phyloP scores from a whole-genome alignment of 2,113 vertebrate species.

The Todiramphus saurophagus region DNA sequence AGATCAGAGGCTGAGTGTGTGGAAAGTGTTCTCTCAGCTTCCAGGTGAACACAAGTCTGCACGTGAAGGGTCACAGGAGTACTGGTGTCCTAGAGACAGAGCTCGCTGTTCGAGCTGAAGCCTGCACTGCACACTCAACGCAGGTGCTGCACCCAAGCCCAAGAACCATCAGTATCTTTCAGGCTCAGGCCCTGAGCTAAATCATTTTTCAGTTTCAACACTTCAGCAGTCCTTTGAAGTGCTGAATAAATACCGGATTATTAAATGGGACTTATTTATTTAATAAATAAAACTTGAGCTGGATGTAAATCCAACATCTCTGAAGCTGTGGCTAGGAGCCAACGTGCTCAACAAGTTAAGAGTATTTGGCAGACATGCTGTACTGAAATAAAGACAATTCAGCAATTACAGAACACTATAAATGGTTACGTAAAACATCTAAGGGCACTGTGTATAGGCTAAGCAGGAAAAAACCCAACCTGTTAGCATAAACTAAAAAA shows the following conservation, averaged over 20 bases:
- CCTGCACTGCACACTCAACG: fast-evolving
- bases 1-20: neutral
- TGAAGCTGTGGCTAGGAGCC: neutral
- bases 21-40: neutral
- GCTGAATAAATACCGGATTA: neutral
- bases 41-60: neutral
- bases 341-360: neutral
- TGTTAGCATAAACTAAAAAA: neutral
- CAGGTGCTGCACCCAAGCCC: neutral
- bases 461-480: neutral
- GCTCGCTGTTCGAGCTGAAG: neutral
- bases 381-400: conserved; percentile 1
- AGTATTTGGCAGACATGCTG: neutral
- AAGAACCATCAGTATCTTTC: neutral
- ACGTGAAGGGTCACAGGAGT: fast-evolving
- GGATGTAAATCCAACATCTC: neutral
- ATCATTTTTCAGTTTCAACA: neutral
- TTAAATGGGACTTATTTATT: neutral
- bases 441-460: neutral
- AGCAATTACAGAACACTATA: neutral
- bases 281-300: neutral
- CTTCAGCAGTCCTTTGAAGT: neutral
- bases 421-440: neutral
- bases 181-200: neutral
- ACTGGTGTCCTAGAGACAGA: neutral